Conservation (phyloP, 2,888 invertebrate genomes). For the Callosobruchus maculatus region DNA sequence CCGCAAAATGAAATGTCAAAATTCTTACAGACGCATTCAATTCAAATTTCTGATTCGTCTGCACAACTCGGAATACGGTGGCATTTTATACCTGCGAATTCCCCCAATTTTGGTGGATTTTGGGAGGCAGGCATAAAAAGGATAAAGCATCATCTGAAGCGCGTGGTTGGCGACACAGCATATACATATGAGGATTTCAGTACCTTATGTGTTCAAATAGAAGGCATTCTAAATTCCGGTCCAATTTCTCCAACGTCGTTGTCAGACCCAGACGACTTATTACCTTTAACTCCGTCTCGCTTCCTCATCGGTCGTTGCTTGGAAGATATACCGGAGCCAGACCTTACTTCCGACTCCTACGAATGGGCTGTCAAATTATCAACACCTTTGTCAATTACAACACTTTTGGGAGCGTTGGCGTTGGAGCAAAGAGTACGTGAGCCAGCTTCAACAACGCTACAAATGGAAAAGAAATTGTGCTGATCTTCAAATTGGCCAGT, state of each 20-base stretch:
- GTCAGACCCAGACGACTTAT: not conserved
- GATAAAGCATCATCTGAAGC: conserved; percentile 3
- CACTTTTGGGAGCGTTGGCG: conserved; percentile 10
- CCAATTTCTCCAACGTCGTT: no score
- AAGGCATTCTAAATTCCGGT: not conserved
- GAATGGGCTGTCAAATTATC: conserved; percentile 2
- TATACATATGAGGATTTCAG: not conserved
- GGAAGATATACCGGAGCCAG: not conserved
- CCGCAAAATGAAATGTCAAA: not conserved
- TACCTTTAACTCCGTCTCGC: conserved; percentile 2
- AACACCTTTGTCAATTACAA: not conserved
- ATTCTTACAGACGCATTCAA: not conserved
- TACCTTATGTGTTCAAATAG: conserved; percentile 6
- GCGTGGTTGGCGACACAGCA: conserved; percentile 1
- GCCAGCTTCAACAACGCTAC: conserved; percentile 3
- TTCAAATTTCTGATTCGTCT: no score
- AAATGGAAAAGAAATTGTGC: conserved; percentile 4
- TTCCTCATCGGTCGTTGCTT: conserved; percentile 6
- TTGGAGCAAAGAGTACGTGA: conserved; percentile 10
- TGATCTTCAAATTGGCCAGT: not conserved
- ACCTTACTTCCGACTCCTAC: not conserved
- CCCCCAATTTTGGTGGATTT: conserved; percentile 2
- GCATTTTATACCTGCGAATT: not conserved
- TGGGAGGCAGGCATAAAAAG: conserved; percentile 5
- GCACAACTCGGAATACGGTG: conserved; percentile 1